Evolutionary conservation across 35 echinoderm and acorn worm species (phyloP).

Genomic region (Patiria miniata): DNA sequence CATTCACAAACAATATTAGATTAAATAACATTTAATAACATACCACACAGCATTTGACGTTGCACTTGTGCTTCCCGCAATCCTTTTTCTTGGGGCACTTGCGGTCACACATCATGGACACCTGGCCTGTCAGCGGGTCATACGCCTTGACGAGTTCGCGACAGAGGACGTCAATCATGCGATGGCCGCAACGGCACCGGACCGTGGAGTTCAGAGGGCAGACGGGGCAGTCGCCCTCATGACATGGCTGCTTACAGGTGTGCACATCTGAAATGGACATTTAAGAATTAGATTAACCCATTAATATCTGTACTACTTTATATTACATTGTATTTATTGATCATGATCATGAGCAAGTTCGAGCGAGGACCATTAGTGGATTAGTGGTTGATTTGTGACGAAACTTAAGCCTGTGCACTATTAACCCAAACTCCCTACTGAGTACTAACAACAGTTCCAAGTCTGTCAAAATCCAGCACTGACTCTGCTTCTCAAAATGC

Average conservation of each 20-base stretch:
- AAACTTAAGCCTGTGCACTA: too few species aligned
- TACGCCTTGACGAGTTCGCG: slow-evolving; percentile 17
- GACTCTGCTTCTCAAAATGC: too few species aligned
- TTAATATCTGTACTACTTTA: too few species aligned
- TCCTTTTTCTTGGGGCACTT: slow-evolving; percentile 88
- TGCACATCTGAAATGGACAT: slow-evolving; percentile 30
- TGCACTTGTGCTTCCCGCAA: slow-evolving; percentile 92
- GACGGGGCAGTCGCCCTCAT: slow-evolving; percentile 70
- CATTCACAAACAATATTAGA: too few species aligned
- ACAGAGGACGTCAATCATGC: slow-evolving; percentile 80
- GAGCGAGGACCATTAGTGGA: too few species aligned
- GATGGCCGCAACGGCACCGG: slow-evolving; percentile 87
- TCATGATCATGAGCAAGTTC: too few species aligned
- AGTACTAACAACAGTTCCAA: too few species aligned
- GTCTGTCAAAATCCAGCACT: too few species aligned
- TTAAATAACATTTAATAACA: too few species aligned
- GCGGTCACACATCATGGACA: slow-evolving; percentile 62
- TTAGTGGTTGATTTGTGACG: too few species aligned
- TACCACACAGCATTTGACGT: slow-evolving; percentile 85
- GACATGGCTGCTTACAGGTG: slow-evolving; percentile 74
- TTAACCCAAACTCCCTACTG: too few species aligned
- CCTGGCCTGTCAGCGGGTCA: slow-evolving; percentile 13
- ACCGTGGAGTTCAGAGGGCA: slow-evolving; percentile 65
- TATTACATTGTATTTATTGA: too few species aligned
- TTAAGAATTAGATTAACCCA: neutral